Evolutionary conservation across 2,113 vertebrate species (phyloP), one percentile per base, ranked within the genome.

Genomic region (Percopsis transmontana): DNA sequence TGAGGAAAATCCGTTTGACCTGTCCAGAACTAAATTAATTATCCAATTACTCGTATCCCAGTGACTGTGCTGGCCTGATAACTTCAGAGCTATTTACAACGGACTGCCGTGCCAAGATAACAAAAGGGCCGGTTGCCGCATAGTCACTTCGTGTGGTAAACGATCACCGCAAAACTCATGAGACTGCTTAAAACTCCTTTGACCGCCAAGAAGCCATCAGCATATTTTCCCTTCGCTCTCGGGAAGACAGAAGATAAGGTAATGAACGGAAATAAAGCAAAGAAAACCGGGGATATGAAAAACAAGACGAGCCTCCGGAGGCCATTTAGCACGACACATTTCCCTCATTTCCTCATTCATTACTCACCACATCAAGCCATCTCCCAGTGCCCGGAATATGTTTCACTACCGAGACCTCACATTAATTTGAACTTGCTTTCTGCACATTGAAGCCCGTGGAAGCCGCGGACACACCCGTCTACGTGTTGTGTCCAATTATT

Each of bases 11-110:
- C 84, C 33, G 69, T 87, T 89, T 89, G 85, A 89, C 87, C 86
- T 88, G 90, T 90, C 88, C 79, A 7, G 66, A 62, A 77, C 84
- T 85, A 87, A 92, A 92, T 92, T 91, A 90, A 90, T 91, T 91
- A 92, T 90, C 89, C 87, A 90, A 91, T 91, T 92, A 91, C 77
- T 88, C 58, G 69, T 85, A 78, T 87, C 74, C 77, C 19, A 84
- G 80, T 83, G 87, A 92, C 87, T 92, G 90, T 74, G 76, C 76
- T 51, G 74, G 77, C 74, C 71, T 85, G 90, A 92, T 91, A 91
- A 89, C 81, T 86, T 83, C 48, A 58, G 63, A 78, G 77, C 85
- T 88, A 88, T 90, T 90, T 88, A 89, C 88, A 78, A 85, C 85
- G 63, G 79, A 85, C 79, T 85, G 85, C 68, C 74, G 73, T 20